Conservation (phyloP, 2,888 invertebrate genomes). For the Trissoscelio sp. region DNA sequence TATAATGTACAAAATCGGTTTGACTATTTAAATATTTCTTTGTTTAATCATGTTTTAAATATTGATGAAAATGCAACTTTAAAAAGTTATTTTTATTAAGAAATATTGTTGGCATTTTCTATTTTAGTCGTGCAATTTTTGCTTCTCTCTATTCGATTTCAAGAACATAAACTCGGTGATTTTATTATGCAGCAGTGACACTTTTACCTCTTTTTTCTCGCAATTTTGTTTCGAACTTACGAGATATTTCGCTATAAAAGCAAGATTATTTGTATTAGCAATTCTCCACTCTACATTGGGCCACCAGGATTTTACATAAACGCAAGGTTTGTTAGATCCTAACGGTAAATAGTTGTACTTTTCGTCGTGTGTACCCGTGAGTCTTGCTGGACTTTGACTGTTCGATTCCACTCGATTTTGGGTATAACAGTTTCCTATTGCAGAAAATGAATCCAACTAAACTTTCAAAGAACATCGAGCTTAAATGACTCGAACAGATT, state of each 20-base stretch:
- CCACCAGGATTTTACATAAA: slow-evolving; percentile 86
- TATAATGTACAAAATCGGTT: too few relatives aligned
- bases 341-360: slow-evolving; percentile 83
- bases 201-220: slow-evolving; percentile 32
- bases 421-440: slow-evolving; percentile 28
- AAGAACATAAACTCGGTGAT: slow-evolving; percentile 23
- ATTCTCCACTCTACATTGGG: slow-evolving; percentile 88
- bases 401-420: slow-evolving; percentile 68
- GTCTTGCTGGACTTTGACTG: slow-evolving; percentile 82
- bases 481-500: too few relatives aligned
- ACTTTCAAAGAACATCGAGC: neutral
- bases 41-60: too few relatives aligned
- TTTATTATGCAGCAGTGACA: slow-evolving; percentile 35
- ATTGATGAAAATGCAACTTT: neutral
- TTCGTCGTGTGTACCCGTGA: slow-evolving; percentile 83
- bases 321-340: slow-evolving; percentile 87
- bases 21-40: too few relatives aligned
- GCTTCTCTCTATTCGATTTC: neutral
- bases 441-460: slow-evolving; percentile 15
- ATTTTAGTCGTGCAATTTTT: slow-evolving; percentile 17
- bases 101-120: neutral
- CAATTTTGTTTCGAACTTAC: slow-evolving; percentile 82
- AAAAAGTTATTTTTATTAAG: neutral
- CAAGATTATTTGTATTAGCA: slow-evolving; percentile 88
- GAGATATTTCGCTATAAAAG: slow-evolving; percentile 86